phyloP scores from a whole-genome alignment of 2,888 invertebrate genomes.

The Pristionchus entomophagus region DNA sequence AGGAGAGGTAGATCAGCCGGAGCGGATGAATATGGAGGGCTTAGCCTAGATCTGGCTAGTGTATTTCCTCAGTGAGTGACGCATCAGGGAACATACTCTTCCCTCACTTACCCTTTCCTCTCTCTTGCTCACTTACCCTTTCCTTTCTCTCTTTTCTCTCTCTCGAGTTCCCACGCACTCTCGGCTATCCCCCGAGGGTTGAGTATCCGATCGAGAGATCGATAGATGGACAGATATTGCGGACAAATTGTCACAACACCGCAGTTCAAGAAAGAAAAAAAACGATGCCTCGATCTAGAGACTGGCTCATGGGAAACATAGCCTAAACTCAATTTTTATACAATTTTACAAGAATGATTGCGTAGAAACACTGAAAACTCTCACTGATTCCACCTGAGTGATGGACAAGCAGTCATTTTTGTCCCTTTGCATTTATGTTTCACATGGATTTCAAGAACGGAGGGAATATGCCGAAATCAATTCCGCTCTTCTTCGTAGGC shows the following conservation, averaged over 20 bases:
- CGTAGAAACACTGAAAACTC: too few species aligned
- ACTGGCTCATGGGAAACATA: background rate
- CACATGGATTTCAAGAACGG: background rate
- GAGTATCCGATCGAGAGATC: background rate
- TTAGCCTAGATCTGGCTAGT: slow-evolving; percentile 29
- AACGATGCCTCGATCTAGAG: too few species aligned
- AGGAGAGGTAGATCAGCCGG: background rate
- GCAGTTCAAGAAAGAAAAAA: too few species aligned
- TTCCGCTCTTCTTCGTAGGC: too few species aligned
- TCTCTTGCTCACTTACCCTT: background rate
- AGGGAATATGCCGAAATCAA: too few species aligned
- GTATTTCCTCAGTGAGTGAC: background rate
- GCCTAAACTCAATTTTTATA: too few species aligned
- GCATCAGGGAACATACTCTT: slow-evolving; percentile 46
- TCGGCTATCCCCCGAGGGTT: background rate
- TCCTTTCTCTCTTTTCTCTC: background rate
- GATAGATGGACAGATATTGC: background rate
- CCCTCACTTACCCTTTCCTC: background rate
- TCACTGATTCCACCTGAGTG: background rate
- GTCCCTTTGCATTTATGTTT: slow-evolving; percentile 49
- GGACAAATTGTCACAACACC: too few species aligned
- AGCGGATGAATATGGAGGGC: background rate
- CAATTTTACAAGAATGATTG: too few species aligned
- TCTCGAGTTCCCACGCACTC: slow-evolving; percentile 10
- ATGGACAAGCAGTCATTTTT: slow-evolving; percentile 48